Base-by-base conservation (phyloP, 2,797 vertebrate genomes). In the Netta rufina region DNA sequence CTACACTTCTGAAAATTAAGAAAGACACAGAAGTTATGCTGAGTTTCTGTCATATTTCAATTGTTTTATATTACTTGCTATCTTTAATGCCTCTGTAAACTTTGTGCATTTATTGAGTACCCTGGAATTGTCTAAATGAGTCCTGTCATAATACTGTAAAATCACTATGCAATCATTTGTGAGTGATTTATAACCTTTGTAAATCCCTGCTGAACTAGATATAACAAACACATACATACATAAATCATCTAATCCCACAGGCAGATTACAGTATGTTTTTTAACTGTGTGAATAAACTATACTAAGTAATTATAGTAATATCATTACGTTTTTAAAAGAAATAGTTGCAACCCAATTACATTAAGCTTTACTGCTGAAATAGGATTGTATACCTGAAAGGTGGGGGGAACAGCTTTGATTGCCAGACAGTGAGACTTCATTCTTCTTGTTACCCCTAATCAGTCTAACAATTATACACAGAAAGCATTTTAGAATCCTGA, bases 41-140 rank as follows among this genome's bases (percentile, higher is more conserved):
- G 18, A 77, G 32, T 22, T 64, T 81, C 24, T 67, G 45, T 69
- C 57, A 43, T 54, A 64, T 58, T 85, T 64, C 36, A 33, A 14
- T 30, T 83, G 43, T 38, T 21, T 54, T 93, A 84, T 30, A 53
- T 98, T 98, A 99, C 99, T 98, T 99, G 97, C 95, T 95, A 98
- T 98, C 87, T 87, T 98, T 64, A 98, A 98, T 39, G 97, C 96
- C 94, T 98, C 98, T 95, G 97, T 98, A 80, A 99, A 97, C 95
- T 98, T 97, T 14, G 98, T 98, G 39, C 98, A 96, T 96, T 99
- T 99, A 92, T 98, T 98, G 27, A 99, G 97, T 91, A 98, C 98
- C 97, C 98, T 99, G 65, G 98, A 97, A 64, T 98, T 99, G 56
- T 77, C 86, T 98, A 21, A 98, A 97, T 98, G 98, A 77, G 98